Percentiles rank a stretch among this genome's conserved stretches.
Evolutionary conservation across 2,888 invertebrate genomes (phyloP).

Genomic region (Drosophila vallismaia): DNA sequence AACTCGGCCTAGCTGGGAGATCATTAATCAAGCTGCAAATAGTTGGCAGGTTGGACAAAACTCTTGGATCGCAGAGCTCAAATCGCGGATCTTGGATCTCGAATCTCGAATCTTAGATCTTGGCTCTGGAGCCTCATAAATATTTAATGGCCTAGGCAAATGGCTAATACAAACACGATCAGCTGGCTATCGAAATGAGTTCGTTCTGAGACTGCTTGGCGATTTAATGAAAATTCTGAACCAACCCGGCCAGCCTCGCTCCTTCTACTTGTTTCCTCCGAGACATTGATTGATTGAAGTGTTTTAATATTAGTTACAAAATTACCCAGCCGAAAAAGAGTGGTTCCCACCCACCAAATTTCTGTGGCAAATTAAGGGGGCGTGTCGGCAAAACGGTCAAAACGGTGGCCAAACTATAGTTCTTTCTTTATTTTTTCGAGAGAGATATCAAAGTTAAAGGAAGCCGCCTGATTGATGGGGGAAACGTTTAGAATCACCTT

Average conservation of each 20-base stretch:
- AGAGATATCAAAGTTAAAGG: constrained; percentile 34
- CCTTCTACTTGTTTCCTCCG: neutral
- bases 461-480: constrained; percentile 73
- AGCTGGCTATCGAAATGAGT: constrained; percentile 28
- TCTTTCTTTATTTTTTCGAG: constrained; percentile 1
- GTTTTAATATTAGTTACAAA: constrained; percentile 73
- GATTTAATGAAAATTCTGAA: constrained; percentile 33
- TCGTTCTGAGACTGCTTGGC: constrained; percentile 44
- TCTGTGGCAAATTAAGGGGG: constrained; percentile 66
- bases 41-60: constrained; percentile 40
- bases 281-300: constrained; percentile 77
- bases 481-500: constrained; percentile 57
- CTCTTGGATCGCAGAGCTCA: constrained; percentile 15
- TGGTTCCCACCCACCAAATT: constrained; percentile 70
- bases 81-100: constrained; percentile 14
- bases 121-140: constrained; percentile 25
- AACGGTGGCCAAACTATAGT: constrained; percentile 54
- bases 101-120: constrained; percentile 2
- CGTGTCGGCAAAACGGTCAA: constrained; percentile 66
- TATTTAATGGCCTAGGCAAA: constrained; percentile 46
- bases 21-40: constrained; percentile 69
- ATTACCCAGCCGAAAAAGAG: constrained; percentile 53
- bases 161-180: constrained; percentile 29
- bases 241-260: neutral
- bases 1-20: constrained; percentile 44